Percentiles rank a stretch among this genome's conserved stretches.
Evolutionary conservation across 2,888 invertebrate species (phyloP).

Genomic region (Cataglyphis cursor): DNA sequence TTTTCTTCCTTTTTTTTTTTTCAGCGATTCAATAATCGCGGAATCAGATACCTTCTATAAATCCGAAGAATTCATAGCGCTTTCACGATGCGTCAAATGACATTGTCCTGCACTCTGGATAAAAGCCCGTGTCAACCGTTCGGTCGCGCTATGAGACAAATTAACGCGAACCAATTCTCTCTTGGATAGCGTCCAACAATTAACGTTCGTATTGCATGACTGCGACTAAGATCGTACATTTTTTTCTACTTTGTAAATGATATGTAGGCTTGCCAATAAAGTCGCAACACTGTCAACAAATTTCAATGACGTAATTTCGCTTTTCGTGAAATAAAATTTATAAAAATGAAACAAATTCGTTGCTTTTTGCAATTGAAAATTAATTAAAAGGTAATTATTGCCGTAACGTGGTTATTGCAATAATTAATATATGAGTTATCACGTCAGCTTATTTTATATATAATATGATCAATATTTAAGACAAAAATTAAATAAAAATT

Average conservation of each 20-base stretch:
- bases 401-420: not conserved
- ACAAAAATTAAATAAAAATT: not conserved
- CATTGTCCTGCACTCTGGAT: conserved; percentile 48
- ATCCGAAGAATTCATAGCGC: conserved; percentile 29
- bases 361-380: not conserved
- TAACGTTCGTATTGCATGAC: conserved; percentile 35
- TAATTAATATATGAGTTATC: not conserved
- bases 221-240: conserved; percentile 49
- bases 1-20: not conserved
- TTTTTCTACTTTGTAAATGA: conserved; percentile 36
- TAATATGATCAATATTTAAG: not conserved
- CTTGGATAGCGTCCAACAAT: conserved; percentile 56
- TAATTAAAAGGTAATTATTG: not conserved
- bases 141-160: conserved; percentile 30
- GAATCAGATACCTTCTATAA: conserved; percentile 30
- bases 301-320: not conserved
- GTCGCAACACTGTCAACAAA: not conserved
- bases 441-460: not conserved
- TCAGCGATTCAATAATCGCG: not conserved
- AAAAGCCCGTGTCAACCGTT: conserved; percentile 38
- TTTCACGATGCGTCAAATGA: not conserved
- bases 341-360: no score
- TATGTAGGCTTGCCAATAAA: not conserved
- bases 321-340: not conserved
- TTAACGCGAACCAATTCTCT: conserved; percentile 52